These are phyloP conservation scores for Hirundo rustica DNA, from an alignment of 2,797 vertebrate genomes.

Conservation along the genomic window DNA sequence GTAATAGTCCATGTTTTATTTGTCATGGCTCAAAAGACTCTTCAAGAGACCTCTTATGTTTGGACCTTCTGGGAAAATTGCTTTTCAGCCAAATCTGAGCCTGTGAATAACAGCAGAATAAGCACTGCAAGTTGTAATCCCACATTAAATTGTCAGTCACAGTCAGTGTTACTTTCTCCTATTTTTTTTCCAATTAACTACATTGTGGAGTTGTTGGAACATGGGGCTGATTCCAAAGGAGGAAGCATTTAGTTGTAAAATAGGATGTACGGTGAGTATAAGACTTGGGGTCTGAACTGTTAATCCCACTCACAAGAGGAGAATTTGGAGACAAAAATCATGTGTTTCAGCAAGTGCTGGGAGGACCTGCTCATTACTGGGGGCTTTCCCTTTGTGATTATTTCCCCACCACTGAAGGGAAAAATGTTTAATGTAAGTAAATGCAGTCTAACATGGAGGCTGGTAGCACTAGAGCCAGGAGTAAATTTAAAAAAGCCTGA, in stretches of 20 bases:
- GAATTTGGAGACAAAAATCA: not conserved
- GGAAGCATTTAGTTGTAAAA: not conserved
- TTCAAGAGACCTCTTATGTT: not conserved
- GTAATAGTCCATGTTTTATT: not conserved
- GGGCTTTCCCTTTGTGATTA: not conserved
- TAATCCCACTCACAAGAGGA: not conserved
- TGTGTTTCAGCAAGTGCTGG: not conserved
- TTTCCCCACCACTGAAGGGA: not conserved
- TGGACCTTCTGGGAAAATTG: not conserved
- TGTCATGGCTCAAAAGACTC: not conserved
- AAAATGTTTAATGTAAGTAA: not conserved
- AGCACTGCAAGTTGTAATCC: not conserved
- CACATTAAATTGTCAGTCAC: conserved; percentile 13
- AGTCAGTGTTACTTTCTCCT: not conserved
- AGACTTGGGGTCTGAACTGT: not conserved
- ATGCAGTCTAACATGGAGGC: not conserved
- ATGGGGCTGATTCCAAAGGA: not conserved
- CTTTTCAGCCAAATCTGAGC: conserved; percentile 16
- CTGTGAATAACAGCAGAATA: not conserved
- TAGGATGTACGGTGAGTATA: not conserved
- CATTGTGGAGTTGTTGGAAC: not conserved
- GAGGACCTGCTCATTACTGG: not conserved
- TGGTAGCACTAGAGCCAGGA: not conserved
- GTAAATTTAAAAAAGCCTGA: not conserved
- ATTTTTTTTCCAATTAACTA: not conserved